Evolutionary conservation across 2,113 vertebrate genomes (phyloP), one percentile per base, ranked within the genome.

Genomic region (Chionodraco myersi): DNA sequence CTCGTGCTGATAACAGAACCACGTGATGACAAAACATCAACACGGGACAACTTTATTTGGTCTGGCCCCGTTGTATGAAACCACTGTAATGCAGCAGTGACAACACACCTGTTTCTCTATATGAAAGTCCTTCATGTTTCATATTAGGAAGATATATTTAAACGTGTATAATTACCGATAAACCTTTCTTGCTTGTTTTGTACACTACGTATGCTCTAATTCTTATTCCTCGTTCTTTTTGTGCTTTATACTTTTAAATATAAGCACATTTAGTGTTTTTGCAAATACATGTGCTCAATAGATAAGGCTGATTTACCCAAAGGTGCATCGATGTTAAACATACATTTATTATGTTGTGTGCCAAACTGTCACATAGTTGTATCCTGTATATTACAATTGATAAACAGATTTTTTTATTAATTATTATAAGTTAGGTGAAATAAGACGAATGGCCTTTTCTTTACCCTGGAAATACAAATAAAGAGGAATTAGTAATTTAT

Each of bases 1-100:
- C 66, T 86, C 90, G 56, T 82, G 54, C 93, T 93, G 95, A 96
- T 95, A 96, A 95, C 94, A 58, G 75, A 80, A 82, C 74, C 84
- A 14, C 74, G 1, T 59, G 81, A 85, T n/a, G 77, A 76, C 72
- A 64, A 82, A 73, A 80, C 84, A 72, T 87, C 80, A 83, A 79
- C 44, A 85, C 77, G 60, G 74, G 76, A 45, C 69, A 82, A 86
- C 80, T 89, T 82, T 79, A 79, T 86, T 72, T 78, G 68, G 67
- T 16, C 34, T 69, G 47, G 23, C 4, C 34, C 30, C 56, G 45
- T 5, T 30, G 18, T 30, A 26, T 12, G 66, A 61, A 60, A 56
- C 67, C 0, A 13, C 18, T 18, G 53, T 58, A 23, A 26, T 10
- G 47, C 30, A 30, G 30, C 30, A 30, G 30, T 10, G 47, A 18